These are phyloP conservation scores for Sminthurinus aureus DNA, from an alignment of 2,888 invertebrate species.

Conservation along the genomic window DNA sequence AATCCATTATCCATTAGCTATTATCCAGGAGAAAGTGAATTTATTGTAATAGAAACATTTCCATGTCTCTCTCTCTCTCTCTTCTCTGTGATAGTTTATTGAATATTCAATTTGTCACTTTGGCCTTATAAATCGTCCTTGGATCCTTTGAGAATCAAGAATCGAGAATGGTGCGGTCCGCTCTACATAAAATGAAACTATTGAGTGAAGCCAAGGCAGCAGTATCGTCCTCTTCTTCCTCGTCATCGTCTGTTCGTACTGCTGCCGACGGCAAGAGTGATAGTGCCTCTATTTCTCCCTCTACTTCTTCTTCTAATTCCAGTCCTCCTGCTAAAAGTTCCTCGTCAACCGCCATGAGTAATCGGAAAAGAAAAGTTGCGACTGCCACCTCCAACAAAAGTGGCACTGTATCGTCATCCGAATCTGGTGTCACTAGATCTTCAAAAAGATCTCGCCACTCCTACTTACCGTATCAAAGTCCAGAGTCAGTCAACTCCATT, in stretches of 20 bases:
- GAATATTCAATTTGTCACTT: neutral
- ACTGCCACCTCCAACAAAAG: neutral
- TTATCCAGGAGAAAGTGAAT: too few species aligned
- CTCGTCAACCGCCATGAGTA: neutral
- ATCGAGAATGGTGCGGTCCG: neutral
- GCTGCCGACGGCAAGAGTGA: neutral
- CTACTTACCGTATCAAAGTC: conserved; percentile 45
- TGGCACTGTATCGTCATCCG: neutral
- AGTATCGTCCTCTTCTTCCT: neutral
- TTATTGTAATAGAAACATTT: neutral
- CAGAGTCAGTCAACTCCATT: conserved; percentile 36
- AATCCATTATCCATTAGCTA: too few species aligned
- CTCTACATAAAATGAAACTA: conserved; percentile 12
- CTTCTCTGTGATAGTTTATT: neutral
- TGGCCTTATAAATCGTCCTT: too few species aligned
- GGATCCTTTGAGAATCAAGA: neutral
- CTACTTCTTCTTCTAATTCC: neutral
- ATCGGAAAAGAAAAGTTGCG: neutral
- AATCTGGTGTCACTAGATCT: neutral
- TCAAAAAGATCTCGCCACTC: conserved; percentile 42
- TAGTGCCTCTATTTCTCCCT: neutral
- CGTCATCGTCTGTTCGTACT: neutral
- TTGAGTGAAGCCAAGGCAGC: neutral
- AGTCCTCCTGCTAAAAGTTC: neutral
- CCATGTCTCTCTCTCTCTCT: neutral